Evolutionary conservation across 2,888 invertebrate genomes (phyloP).

Genomic region (Napeogenes inachia): DNA sequence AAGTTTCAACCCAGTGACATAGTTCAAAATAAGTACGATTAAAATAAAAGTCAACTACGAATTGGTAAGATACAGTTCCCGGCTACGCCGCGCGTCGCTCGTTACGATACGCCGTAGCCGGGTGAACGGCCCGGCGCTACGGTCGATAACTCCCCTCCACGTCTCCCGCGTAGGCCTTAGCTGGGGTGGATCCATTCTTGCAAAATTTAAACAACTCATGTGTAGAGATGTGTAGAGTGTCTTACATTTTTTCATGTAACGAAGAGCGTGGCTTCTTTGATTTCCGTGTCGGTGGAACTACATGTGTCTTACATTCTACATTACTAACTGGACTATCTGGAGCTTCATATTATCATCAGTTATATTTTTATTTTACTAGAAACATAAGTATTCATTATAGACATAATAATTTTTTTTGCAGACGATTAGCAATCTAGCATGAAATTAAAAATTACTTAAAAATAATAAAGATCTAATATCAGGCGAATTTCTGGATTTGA

Average conservation of each 20-base stretch:
- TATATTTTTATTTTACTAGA: too few relatives aligned
- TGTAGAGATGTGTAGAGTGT: too few relatives aligned
- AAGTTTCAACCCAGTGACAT: constrained; percentile 21
- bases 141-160: constrained; percentile 57
- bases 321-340: too few relatives aligned
- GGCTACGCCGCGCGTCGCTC: constrained; percentile 38
- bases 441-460: neutral
- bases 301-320: too few relatives aligned
- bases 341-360: too few relatives aligned
- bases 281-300: too few relatives aligned
- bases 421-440: neutral
- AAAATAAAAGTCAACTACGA: constrained; percentile 15
- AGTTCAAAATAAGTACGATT: constrained; percentile 12
- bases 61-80: constrained; percentile 6
- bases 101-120: constrained; percentile 54
- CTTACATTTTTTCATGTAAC: too few relatives aligned
- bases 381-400: too few relatives aligned
- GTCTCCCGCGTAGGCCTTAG: constrained; percentile 32
- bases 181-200: constrained; percentile 39
- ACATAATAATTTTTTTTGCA: neutral
- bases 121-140: constrained; percentile 65
- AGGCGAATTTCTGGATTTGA: neutral
- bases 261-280: too few relatives aligned
- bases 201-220: constrained; percentile 13
- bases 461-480: neutral